Conservation (phyloP, 2,797 vertebrate species). For the Lithobates pipiens region DNA sequence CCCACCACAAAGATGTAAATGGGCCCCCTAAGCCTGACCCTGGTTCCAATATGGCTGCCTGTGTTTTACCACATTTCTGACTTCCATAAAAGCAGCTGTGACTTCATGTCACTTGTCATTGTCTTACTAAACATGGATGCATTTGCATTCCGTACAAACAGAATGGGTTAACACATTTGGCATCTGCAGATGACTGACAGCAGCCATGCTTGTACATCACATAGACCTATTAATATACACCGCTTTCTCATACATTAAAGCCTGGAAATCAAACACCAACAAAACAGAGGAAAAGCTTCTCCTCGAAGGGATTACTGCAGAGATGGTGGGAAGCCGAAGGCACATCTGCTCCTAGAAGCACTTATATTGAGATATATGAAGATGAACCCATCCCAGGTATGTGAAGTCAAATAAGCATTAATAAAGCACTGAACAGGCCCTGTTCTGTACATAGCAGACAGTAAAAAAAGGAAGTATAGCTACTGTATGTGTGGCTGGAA, state of each 20-base stretch:
- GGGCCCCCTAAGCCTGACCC: too few relatives aligned
- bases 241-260: constrained; percentile 7
- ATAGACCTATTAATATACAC: constrained; percentile 11
- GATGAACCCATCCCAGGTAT: not conserved
- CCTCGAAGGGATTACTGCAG: not conserved
- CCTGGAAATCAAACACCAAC: not conserved
- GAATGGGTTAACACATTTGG: not conserved
- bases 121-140: not conserved
- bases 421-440: not conserved
- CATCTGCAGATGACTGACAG: constrained; percentile 19
- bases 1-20: too few relatives aligned
- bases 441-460: not conserved
- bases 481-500: not conserved
- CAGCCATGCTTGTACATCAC: constrained; percentile 27
- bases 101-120: not conserved
- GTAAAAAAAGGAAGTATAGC: not conserved
- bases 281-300: not conserved
- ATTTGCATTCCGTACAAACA: not conserved
- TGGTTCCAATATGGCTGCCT: too few relatives aligned
- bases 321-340: not conserved
- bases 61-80: not conserved
- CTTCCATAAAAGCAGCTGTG: not conserved
- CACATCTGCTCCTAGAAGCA: not conserved
- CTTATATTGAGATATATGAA: not conserved
- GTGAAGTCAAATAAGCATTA: not conserved